phyloP scores from a whole-genome alignment of 2,888 invertebrate species.

The Watsonalla cultraria region DNA sequence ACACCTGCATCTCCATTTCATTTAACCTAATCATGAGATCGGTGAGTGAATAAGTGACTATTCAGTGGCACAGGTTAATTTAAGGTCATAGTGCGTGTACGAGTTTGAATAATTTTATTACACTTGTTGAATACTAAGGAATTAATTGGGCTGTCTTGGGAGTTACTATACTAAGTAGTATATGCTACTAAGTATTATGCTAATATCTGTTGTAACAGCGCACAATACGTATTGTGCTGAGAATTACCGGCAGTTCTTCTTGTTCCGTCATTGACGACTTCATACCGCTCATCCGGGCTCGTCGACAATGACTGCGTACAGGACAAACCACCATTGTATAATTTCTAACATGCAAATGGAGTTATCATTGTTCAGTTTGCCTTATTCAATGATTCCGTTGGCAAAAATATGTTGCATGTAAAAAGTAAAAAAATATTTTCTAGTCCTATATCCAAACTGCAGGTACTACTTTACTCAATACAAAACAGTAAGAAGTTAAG shows the following conservation, averaged over 20 bases:
- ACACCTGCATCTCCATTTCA: conserved; percentile 31
- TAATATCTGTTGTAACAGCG: neutral
- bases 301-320: conserved; percentile 12
- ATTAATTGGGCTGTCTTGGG: too few species aligned
- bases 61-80: neutral
- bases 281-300: neutral
- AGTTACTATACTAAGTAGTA: too few species aligned
- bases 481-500: too few species aligned
- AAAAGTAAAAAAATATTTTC: too few species aligned
- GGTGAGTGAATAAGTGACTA: conserved; percentile 51
- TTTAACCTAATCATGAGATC: conserved; percentile 58
- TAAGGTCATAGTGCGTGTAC: neutral
- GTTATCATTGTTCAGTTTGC: too few species aligned
- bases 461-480: too few species aligned
- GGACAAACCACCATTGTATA: conserved; percentile 15
- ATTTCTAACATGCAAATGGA: conserved; percentile 6
- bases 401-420: too few species aligned
- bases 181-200: too few species aligned
- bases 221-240: neutral
- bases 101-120: neutral
- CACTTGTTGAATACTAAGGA: too few species aligned
- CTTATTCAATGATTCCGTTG: too few species aligned
- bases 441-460: too few species aligned
- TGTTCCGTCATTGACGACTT: neutral
- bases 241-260: neutral